Conservation (phyloP, 2,113 vertebrate species). For the Lamprologus speciosus region DNA sequence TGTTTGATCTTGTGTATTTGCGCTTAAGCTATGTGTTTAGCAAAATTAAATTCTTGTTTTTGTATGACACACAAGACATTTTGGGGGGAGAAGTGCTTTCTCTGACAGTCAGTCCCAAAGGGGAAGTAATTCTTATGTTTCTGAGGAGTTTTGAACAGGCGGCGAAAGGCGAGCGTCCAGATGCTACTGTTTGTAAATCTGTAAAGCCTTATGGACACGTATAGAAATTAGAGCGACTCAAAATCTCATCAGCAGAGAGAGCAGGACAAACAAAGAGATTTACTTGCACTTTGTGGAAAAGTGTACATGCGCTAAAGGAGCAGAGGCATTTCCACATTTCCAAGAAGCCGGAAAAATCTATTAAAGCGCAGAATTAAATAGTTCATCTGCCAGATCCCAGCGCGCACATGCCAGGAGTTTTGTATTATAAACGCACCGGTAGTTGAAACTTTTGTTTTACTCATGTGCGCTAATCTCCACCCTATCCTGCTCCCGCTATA, state of each 20-base stretch:
- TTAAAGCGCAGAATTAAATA: slow-evolving; percentile 49
- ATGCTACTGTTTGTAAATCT: slow-evolving; percentile 35
- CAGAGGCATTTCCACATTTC: slow-evolving; percentile 23
- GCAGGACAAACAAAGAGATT: slow-evolving; percentile 28
- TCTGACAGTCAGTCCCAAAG: not conserved
- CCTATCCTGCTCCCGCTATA: slow-evolving; percentile 20
- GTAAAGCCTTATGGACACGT: slow-evolving; percentile 12
- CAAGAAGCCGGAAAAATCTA: slow-evolving; percentile 40
- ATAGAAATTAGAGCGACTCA: slow-evolving; percentile 5
- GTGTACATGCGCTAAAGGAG: slow-evolving; percentile 1
- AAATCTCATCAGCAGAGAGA: slow-evolving; percentile 11
- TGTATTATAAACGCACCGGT: slow-evolving; percentile 60
- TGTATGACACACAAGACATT: not conserved
- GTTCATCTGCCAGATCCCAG: slow-evolving; percentile 69
- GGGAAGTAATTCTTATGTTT: not conserved
- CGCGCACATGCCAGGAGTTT: slow-evolving; percentile 42
- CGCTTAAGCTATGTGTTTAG: not conserved
- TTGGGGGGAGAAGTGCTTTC: not conserved
- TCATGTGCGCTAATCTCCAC: slow-evolving; percentile 45
- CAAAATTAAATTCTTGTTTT: not conserved
- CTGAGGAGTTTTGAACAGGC: not conserved
- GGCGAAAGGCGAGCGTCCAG: slow-evolving; percentile 11
- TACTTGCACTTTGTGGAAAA: slow-evolving; percentile 5
- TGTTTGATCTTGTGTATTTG: not conserved
- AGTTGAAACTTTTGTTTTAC: slow-evolving; percentile 62